A percentile compares a stretch with the other conserved stretches of the same genome.
phyloP scores from a whole-genome alignment of 2,888 invertebrate genomes.

The Parascotia fuliginaria region DNA sequence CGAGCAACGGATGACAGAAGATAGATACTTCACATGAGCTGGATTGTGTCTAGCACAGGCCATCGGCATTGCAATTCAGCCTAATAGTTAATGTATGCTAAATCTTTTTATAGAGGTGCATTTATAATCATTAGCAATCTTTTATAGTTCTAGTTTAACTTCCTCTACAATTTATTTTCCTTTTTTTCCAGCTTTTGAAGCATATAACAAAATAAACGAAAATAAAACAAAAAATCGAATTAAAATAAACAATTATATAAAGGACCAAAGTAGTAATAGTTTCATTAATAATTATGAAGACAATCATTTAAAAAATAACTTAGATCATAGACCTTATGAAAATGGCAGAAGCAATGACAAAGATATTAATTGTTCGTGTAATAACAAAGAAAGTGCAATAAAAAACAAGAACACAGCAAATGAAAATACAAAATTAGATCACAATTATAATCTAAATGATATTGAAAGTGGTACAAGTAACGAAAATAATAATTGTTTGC shows the following conservation, averaged over 20 bases:
- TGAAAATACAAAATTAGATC: constrained; percentile 5
- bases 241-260: constrained; percentile 25
- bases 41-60: no score
- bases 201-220: constrained; percentile 54
- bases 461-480: background rate
- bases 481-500: constrained; percentile 4
- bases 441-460: background rate
- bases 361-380: no score
- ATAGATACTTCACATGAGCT: no score
- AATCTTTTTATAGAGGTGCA: no score
- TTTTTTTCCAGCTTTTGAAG: constrained; percentile 67
- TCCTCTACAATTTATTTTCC: background rate
- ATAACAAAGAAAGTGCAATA: no score
- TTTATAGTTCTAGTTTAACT: no score
- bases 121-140: no score
- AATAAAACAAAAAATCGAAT: constrained; percentile 26
- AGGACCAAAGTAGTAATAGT: constrained; percentile 42
- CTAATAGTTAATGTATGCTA: no score
- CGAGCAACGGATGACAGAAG: no score
- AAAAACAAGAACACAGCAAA: background rate
- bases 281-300: constrained; percentile 15
- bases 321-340: constrained; percentile 3
- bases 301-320: constrained; percentile 9
- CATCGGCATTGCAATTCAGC: no score
- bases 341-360: no score